phyloP scores from a whole-genome alignment of 2,113 vertebrate genomes.

The Platichthys stellatus region DNA sequence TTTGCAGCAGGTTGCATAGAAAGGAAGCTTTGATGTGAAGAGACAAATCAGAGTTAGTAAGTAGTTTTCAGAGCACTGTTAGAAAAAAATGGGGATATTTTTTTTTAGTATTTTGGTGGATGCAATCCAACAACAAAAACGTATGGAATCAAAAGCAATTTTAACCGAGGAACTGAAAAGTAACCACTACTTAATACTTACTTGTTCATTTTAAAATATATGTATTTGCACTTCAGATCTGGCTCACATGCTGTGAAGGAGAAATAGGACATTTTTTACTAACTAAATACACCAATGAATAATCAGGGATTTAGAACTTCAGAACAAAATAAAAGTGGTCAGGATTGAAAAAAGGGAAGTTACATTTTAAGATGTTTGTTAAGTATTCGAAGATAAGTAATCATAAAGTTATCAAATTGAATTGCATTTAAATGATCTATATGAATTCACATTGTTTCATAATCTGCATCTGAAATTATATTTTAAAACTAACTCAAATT shows the following conservation, averaged over 20 bases:
- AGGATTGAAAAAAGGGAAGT: background rate
- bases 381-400: background rate
- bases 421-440: too few relatives aligned
- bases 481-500: too few relatives aligned
- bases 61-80: constrained; percentile 20
- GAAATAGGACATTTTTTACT: background rate
- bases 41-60: constrained; percentile 15
- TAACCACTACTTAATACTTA: background rate
- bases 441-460: too few relatives aligned
- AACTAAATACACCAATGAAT: background rate
- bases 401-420: background rate
- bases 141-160: constrained; percentile 8
- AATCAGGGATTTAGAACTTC: background rate
- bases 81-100: background rate
- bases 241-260: background rate
- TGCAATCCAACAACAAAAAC: background rate
- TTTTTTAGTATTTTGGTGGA: background rate
- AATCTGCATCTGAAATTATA: too few relatives aligned
- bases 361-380: background rate
- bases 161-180: background rate
- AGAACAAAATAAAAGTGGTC: background rate
- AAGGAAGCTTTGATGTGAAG: constrained; percentile 38
- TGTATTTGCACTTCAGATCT: background rate
- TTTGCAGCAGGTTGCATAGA: constrained; percentile 54
- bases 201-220: background rate